These are phyloP conservation scores for Gadus chalcogrammus DNA, from an alignment of 2,113 vertebrate genomes.

Conservation along the genomic window DNA sequence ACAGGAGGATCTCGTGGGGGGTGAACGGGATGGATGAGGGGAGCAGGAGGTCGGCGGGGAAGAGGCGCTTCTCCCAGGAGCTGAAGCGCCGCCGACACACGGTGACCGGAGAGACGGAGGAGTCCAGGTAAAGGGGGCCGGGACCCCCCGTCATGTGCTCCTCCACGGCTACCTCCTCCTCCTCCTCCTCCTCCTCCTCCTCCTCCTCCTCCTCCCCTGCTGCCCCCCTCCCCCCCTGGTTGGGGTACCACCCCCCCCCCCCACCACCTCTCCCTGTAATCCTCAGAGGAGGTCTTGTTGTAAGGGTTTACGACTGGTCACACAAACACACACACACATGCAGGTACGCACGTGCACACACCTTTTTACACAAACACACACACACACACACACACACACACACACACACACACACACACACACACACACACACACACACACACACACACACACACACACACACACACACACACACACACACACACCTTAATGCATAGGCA, in stretches of 20 bases:
- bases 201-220: too few species aligned
- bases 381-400: too few species aligned
- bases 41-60: constrained; percentile 52
- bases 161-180: too few species aligned
- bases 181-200: too few species aligned
- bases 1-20: constrained; percentile 69
- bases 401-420: too few species aligned
- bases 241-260: too few species aligned
- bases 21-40: constrained; percentile 61
- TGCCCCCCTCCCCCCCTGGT: too few species aligned
- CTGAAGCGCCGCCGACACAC: constrained; percentile 73
- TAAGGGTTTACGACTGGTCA: background rate
- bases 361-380: background rate
- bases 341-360: background rate
- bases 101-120: constrained; percentile 67
- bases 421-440: background rate
- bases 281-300: too few species aligned
- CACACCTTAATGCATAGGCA: too few species aligned
- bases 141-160: background rate
- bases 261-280: too few species aligned
- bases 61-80: constrained; percentile 64
- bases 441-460: background rate
- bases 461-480: too few species aligned
- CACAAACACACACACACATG: background rate
- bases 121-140: constrained; percentile 57